Base-by-base conservation (phyloP, 2,113 vertebrate species). In the Hydrochoerus hydrochaeris region DNA sequence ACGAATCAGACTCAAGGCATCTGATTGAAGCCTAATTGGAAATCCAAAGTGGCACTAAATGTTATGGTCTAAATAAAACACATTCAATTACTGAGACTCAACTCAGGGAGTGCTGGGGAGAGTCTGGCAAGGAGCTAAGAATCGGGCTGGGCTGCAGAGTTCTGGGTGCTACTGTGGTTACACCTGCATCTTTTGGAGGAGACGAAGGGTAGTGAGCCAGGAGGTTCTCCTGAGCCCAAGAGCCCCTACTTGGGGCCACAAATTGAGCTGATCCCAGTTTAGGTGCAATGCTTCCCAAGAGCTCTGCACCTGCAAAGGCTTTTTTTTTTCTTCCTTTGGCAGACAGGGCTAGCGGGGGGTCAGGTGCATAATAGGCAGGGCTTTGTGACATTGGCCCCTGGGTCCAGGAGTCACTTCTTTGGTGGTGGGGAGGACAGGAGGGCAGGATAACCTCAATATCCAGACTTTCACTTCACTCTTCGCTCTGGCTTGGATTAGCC, bases 11-110 rank as follows among this genome's bases (percentile, higher is more conserved):
- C 87, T 91, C 97, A 98, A 82, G 49, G 98, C 94, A 82, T 97
- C 97, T 94, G 73, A 98, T n/a, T 98, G 98, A 98, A 98, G 98
- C 97, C 98, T 98, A 98, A 98, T 96, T 98, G 98, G 97, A 98
- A 98, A 98, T 96, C 97, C 98, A 96, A 98, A 98, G 98, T 98
- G 97, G 97, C 98, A 97, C 91, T 98, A 98, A 98, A 98, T 77
- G 96, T 95, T 98, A 98, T 80, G 97, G 98, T 98, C 98, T 98
- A 98, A 99, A 98, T 98, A 98, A 98, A 98, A 98, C 46, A 78
- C 98, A 85, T 97, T 98, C 91, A 93, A 88, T 98, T 97, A 98
- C 92, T 52, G 97, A 97, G 90, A 58, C 85, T 81, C 84, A 67
- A 85, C 38, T 19, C 11, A 0, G 85, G 95, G 46, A 95, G n/a